phyloP scores from a whole-genome alignment of 2,797 vertebrate genomes.

The Lemur catta region DNA sequence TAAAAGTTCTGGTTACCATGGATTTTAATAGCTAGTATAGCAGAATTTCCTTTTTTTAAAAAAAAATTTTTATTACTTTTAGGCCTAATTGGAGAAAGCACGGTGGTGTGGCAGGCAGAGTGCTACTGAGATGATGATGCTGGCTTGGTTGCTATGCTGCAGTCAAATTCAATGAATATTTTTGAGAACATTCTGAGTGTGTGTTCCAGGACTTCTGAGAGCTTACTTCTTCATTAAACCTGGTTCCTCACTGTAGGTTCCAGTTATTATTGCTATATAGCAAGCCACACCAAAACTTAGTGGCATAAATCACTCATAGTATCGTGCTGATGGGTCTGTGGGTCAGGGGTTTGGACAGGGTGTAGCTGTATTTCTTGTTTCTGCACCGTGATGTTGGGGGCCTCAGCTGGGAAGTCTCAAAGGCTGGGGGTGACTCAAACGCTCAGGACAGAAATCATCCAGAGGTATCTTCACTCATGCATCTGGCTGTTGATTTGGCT shows the following conservation, averaged over 20 bases:
- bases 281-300: background rate
- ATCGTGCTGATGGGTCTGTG: background rate
- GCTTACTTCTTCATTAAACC: background rate
- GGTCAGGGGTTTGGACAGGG: background rate
- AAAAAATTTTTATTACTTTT: background rate
- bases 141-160: background rate
- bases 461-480: background rate
- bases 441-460: background rate
- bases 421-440: too few relatives aligned
- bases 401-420: background rate
- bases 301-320: background rate
- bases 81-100: background rate
- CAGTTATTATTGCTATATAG: too few relatives aligned
- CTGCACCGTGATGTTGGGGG: too few relatives aligned
- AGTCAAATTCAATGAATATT: background rate
- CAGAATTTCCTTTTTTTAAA: background rate
- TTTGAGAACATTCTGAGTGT: background rate
- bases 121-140: background rate
- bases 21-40: conserved; percentile 33
- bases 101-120: background rate
- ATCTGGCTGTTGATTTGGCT: background rate
- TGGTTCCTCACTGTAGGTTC: background rate
- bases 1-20: conserved; percentile 22
- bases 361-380: background rate
- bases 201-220: background rate